Base-by-base conservation (phyloP, 2,113 vertebrate genomes). In the Nibea albiflora region DNA sequence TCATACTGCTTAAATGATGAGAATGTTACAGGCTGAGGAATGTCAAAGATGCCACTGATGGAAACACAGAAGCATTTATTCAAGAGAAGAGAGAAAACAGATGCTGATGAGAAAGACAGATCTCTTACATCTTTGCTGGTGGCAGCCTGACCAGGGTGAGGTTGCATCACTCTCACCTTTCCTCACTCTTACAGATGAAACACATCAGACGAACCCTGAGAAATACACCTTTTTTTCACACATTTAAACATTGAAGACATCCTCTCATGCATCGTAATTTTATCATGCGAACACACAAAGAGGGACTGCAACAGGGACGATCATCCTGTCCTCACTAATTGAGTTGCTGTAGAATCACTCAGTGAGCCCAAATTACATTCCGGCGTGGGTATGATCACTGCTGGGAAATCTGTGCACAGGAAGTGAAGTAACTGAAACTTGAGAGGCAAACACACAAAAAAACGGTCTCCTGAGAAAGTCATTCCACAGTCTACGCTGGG, bases 291-390 rank as follows among this genome's bases (percentile, higher is more conserved):
- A 31, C 42, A 60, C 24, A 47, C 11, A 60, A 44, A 22, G 20
- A 22, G 20, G 67, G 17, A 31, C 52, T 42, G 31, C 20, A 71
- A 28, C 53, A 44, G 4, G 35, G 17, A 31, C 17, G 1, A 58
- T 58, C 39, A 28, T 19, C 39, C n/a, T 14, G 69, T 58, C 5
- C 39, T 58, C 39, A 1, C 11, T 26, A 35, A 52, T 15, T 47
- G 6, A 58, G 42, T 42, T 73, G 71, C 44, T 61, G 71, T 50
- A 16, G 44, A 35, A 50, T 61, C 57, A 35, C 12, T 73, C 70
- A 22, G 28, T 69, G 10, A 28, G 24, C 9, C n/a, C 24, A n/a
- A 9, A 60, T 31, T 56, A 56, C 35, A 57, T 22, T 20, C 52
- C 24, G 35, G 9, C 10, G 9, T 46, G 53, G 16, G 10, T 8